Base-by-base conservation (phyloP, 2,113 vertebrate genomes). In the Stomatorhinus ivindoensis region DNA sequence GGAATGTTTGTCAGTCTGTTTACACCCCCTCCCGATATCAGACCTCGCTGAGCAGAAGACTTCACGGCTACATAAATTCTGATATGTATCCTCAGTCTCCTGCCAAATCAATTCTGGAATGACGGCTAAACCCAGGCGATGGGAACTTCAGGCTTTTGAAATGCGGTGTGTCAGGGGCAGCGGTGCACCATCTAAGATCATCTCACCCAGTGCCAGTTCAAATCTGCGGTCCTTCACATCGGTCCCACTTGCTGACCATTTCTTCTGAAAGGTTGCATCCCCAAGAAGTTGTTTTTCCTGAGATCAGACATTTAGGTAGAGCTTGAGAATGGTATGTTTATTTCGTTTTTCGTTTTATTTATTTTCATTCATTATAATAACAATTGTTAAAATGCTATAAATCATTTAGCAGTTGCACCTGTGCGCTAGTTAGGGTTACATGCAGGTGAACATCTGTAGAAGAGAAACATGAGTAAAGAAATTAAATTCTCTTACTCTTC, bases 51-150 rank as follows among this genome's bases (percentile, higher is more conserved):
- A 91, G 90, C 90, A 90, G 91, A 92, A 73, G 90, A 90, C 90
- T 91, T 90, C 90, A 89, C 90, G 90, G 80, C 90, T 91, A 89
- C 91, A 93, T 93, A 89, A 91, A 91, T 90, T 87, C 86, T 86
- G 90, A 91, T 87, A 90, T 91, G 21, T 89, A 90, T 90, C 90
- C 91, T 92, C 69, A 92, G 87, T 91, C 86, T 90, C 86, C 92
- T 91, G 90, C 86, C 90, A 89, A 91, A 92, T 91, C 91, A 91
- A 92, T 92, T 90, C 50, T 76, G 35, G 39, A 84, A 89, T 91
- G 89, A 91, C 89, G 90, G 89, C 89, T 90, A 80, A 92, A 90
- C 90, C 90, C 92, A 55, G 89, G 88, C 89, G 89, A 90, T 87
- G 86, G 91, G 90, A 92, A 91, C 89, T 88, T 61, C 58, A 50